Percentiles rank a stretch among this genome's conserved stretches.
These are phyloP conservation scores for Ophonus ardosiacus DNA, from an alignment of 2,888 invertebrate species.

Conservation along the genomic window DNA sequence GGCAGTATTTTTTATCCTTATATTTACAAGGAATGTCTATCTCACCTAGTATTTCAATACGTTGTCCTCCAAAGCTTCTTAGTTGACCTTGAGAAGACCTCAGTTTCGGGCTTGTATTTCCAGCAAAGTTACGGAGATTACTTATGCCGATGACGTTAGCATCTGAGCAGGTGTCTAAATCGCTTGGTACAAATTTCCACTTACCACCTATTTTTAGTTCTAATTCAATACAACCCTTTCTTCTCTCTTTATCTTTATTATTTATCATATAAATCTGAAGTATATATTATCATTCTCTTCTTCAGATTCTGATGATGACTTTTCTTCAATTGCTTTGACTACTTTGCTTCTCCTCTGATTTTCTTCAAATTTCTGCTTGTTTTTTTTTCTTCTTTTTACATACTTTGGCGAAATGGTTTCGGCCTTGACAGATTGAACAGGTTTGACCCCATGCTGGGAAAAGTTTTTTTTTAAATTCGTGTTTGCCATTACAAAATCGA, in stretches of 20 bases:
- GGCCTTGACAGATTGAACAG: background rate
- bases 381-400: no score
- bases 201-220: no score
- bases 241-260: background rate
- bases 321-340: no score
- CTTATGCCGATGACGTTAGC: no score
- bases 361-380: no score
- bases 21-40: no score
- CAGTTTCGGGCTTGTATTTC: background rate
- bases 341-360: no score
- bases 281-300: background rate
- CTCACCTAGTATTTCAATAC: conserved; percentile 13
- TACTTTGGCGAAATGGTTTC: no score
- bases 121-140: background rate
- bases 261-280: background rate
- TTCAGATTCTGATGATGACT: background rate
- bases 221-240: no score
- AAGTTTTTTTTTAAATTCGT: background rate
- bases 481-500: background rate
- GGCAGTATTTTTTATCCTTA: no score
- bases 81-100: background rate
- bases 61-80: conserved; percentile 12
- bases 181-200: no score
- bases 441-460: background rate
- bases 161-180: no score